Evolutionary conservation across 2,113 vertebrate genomes (phyloP).

Genomic region (Eonycteris spelaea): DNA sequence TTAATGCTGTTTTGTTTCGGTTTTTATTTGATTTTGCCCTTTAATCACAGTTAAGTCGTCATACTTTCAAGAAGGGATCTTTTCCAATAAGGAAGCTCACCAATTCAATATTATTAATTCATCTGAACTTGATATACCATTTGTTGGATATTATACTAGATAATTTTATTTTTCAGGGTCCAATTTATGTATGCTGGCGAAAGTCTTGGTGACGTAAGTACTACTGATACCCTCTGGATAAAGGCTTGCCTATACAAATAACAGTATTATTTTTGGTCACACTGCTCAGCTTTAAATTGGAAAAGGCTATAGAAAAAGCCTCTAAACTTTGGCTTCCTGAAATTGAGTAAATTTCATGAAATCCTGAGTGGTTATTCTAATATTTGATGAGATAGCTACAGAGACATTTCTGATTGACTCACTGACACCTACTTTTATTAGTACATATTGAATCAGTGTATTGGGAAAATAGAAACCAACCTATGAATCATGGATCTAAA

Average conservation of each 20-base stretch:
- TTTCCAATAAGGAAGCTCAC: neutral
- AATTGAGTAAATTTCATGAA: slow-evolving; percentile 10
- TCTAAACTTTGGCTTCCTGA: neutral
- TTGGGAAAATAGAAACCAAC: neutral
- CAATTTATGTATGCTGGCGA: neutral
- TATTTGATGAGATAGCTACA: slow-evolving; percentile 13
- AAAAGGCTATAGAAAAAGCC: neutral
- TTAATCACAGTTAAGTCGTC: neutral
- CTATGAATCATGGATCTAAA: neutral
- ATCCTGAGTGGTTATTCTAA: neutral
- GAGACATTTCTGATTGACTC: neutral
- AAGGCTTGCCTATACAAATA: neutral
- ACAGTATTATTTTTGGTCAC: neutral
- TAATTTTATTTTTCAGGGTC: neutral
- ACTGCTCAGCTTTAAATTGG: neutral
- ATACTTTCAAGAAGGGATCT: neutral
- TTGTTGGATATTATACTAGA: neutral
- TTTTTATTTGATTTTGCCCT: neutral
- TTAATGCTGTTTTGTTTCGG: neutral
- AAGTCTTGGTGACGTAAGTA: neutral
- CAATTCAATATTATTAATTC: neutral
- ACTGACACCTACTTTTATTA: neutral
- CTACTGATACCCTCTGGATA: neutral
- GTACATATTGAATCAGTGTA: neutral
- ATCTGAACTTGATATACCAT: neutral